Evolutionary conservation across 2,888 invertebrate genomes (phyloP).

Genomic region (Drosophila hamatofila): DNA sequence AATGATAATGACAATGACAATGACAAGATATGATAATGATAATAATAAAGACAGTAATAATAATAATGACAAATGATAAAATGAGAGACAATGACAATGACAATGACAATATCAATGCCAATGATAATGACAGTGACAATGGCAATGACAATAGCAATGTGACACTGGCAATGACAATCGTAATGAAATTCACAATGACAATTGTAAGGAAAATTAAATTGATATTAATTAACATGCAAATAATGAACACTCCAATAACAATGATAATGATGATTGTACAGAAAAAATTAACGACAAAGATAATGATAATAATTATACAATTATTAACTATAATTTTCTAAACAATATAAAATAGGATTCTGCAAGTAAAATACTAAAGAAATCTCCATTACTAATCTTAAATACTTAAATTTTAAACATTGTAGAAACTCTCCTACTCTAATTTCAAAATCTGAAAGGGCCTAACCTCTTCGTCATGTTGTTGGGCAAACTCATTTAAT

Average conservation of each 20-base stretch:
- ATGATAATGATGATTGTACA: neutral
- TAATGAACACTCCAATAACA: neutral
- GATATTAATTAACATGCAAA: neutral
- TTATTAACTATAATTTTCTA: too few species aligned
- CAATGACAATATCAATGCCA: neutral
- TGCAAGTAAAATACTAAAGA: too few species aligned
- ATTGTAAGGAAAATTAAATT: too few species aligned
- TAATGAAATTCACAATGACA: too few species aligned
- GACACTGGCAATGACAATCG: neutral
- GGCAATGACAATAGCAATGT: neutral
- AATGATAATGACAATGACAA: too few species aligned
- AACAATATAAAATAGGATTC: too few species aligned
- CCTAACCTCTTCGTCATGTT: slow-evolving; percentile 19
- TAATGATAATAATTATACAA: too few species aligned
- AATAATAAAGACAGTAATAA: neutral
- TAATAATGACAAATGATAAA: too few species aligned
- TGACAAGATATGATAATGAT: neutral
- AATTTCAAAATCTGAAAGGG: slow-evolving; percentile 14
- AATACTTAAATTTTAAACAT: neutral
- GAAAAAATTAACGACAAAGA: neutral
- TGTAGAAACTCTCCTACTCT: too few species aligned
- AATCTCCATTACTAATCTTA: too few species aligned
- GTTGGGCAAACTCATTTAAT: slow-evolving; percentile 17
- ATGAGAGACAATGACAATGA: neutral
- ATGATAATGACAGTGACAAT: neutral